Percentiles rank a stretch among this genome's conserved stretches.
These are phyloP conservation scores for Notothenia rossii DNA, from an alignment of 2,113 vertebrate species.

Conservation along the genomic window DNA sequence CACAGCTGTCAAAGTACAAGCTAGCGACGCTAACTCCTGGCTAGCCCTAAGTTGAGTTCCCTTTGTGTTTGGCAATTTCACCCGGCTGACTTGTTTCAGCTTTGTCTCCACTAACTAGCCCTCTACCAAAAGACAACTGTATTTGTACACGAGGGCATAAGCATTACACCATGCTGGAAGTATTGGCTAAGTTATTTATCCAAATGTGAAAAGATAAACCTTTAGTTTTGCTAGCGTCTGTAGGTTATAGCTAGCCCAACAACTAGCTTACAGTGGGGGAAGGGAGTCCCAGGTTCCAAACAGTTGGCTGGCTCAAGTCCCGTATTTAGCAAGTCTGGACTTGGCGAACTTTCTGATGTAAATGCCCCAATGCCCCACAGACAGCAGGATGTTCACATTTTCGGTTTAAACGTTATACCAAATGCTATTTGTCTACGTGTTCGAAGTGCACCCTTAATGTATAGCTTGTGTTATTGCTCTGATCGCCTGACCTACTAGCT, in stretches of 20 bases:
- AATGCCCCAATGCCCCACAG: slow-evolving; percentile 20
- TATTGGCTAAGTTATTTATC: not conserved
- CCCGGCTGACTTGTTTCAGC: slow-evolving; percentile 63
- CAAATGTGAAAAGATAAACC: slow-evolving; percentile 33
- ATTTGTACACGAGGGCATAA: not conserved
- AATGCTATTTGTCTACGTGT: not conserved
- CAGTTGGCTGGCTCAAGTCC: slow-evolving; percentile 77
- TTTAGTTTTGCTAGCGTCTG: slow-evolving; percentile 54
- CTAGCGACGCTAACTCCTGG: slow-evolving; percentile 60
- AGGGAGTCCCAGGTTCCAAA: slow-evolving; percentile 78
- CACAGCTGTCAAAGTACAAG: slow-evolving; percentile 37
- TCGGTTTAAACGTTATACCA: not conserved
- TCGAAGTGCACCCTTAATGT: not conserved
- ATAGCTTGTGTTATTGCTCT: slow-evolving; percentile 10
- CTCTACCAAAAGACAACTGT: slow-evolving; percentile 6
- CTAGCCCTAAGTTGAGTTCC: slow-evolving; percentile 82
- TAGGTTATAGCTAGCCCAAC: slow-evolving; percentile 52
- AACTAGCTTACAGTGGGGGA: slow-evolving; percentile 78
- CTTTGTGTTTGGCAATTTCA: slow-evolving; percentile 81
- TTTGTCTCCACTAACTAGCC: slow-evolving; percentile 12
- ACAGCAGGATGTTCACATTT: not conserved
- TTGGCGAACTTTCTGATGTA: slow-evolving; percentile 74
- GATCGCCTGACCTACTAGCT: slow-evolving; percentile 43
- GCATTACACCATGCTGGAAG: not conserved
- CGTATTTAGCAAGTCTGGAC: slow-evolving; percentile 75